These are phyloP conservation scores for Drosophila repleta DNA, from an alignment of 1,140 invertebrate species.

Conservation along the genomic window DNA sequence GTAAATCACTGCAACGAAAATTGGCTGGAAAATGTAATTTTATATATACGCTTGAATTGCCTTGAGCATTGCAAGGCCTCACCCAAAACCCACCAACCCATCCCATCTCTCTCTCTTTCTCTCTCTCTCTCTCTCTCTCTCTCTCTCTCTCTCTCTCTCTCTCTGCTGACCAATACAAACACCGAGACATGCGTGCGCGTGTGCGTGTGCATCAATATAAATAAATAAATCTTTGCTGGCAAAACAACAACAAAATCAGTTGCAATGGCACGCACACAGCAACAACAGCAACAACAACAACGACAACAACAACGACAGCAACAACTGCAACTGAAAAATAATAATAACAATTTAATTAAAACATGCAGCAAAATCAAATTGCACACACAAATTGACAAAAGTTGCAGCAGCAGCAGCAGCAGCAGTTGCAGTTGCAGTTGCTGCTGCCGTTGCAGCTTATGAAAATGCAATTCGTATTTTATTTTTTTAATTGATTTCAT, in stretches of 20 bases:
- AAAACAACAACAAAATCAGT: conserved; percentile 81
- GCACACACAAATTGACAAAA: conserved; percentile 39
- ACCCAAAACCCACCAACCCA: no score
- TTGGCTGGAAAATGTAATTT: conserved; percentile 69
- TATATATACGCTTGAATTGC: conserved; percentile 69
- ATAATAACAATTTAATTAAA: conserved; percentile 82
- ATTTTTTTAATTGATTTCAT: conserved; percentile 80
- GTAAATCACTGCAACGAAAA: conserved; percentile 67
- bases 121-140: neutral
- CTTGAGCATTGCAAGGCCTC: conserved; percentile 66
- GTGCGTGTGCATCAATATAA: conserved; percentile 67
- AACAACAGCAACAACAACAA: conserved; percentile 32
- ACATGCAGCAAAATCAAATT: conserved; percentile 75
- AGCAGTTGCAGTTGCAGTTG: conserved; percentile 4
- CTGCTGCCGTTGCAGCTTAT: conserved; percentile 51
- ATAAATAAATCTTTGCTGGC: conserved; percentile 80
- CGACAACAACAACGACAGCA: conserved; percentile 18
- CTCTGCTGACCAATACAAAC: conserved; percentile 48
- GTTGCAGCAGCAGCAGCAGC: neutral
- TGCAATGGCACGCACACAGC: conserved; percentile 69
- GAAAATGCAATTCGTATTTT: conserved; percentile 73
- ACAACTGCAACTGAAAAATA: conserved; percentile 55
- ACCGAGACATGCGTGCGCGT: conserved; percentile 39
- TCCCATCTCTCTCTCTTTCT: neutral
- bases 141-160: neutral